A percentile compares a stretch with the other conserved stretches of the same genome.
Evolutionary conservation across 2,113 vertebrate genomes (phyloP).

Genomic region (Thymallus thymallus): DNA sequence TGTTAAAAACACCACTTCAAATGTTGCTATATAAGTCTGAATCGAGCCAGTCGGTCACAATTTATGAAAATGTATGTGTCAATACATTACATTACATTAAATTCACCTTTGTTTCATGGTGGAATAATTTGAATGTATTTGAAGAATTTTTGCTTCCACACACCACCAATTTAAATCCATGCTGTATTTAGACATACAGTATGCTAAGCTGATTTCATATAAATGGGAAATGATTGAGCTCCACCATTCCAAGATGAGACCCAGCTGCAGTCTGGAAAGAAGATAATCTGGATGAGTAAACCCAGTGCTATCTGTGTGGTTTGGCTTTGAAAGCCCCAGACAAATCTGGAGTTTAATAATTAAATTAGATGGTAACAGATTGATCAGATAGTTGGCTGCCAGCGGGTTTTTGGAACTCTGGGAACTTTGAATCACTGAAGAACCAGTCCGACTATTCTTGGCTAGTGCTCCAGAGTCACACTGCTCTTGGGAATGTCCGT

Average conservation of each 20-base stretch:
- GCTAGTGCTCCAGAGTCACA: constrained; percentile 77
- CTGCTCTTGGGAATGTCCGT: constrained; percentile 82
- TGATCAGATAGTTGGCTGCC: constrained; percentile 80
- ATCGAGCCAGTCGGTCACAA: no score
- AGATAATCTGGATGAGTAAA: constrained; percentile 52
- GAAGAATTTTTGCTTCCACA: no score
- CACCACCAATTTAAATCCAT: neutral
- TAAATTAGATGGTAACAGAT: constrained; percentile 84
- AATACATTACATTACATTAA: no score
- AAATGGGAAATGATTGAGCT: constrained; percentile 44
- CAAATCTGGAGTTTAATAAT: constrained; percentile 77
- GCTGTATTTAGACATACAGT: constrained; percentile 32
- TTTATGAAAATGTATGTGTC: no score
- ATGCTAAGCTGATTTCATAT: constrained; percentile 54
- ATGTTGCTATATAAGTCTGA: no score
- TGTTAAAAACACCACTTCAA: no score
- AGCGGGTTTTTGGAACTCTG: constrained; percentile 64
- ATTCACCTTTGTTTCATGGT: no score
- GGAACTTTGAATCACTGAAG: constrained; percentile 81
- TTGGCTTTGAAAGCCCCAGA: constrained; percentile 43
- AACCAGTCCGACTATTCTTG: constrained; percentile 83
- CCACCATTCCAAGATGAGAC: constrained; percentile 40
- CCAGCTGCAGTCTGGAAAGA: constrained; percentile 40
- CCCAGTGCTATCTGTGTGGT: constrained; percentile 40
- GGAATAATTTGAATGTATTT: no score